A percentile compares a stretch with the other conserved stretches of the same genome.
Conservation (phyloP, 2,113 vertebrate genomes). For the Euleptes europaea region DNA sequence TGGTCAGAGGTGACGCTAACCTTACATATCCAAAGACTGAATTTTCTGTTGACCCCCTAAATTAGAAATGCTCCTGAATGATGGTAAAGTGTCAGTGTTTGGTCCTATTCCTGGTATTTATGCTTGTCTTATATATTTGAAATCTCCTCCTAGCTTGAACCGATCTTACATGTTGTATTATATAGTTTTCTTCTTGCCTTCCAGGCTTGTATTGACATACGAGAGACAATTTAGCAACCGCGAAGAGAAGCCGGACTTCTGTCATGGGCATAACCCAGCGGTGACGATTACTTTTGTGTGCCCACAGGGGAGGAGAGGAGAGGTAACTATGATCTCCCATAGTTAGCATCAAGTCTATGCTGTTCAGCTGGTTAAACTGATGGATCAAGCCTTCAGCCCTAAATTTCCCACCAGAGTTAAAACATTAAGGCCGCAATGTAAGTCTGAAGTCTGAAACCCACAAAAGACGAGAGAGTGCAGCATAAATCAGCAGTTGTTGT, state of each 20-base stretch:
- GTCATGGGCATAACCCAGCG: constrained; percentile 82
- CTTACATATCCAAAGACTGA: background rate
- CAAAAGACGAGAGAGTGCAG: background rate
- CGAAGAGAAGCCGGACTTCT: constrained; percentile 70
- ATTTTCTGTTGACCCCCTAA: background rate
- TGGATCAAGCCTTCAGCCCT: background rate
- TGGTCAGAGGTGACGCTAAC: background rate
- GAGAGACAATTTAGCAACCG: constrained; percentile 42
- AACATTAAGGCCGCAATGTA: background rate
- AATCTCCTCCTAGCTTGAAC: background rate
- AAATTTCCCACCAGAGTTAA: background rate
- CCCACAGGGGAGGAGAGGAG: constrained; percentile 85
- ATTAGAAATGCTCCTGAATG: background rate
- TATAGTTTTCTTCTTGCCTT: background rate
- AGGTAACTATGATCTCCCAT: constrained; percentile 51
- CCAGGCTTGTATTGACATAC: constrained; percentile 86
- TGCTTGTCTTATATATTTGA: background rate
- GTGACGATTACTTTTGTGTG: constrained; percentile 91
- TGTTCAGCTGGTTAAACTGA: constrained; percentile 2
- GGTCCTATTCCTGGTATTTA: background rate
- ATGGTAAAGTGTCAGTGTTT: background rate
- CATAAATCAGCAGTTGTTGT: background rate
- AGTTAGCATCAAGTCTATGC: background rate
- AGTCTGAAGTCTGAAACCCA: background rate
- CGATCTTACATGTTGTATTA: background rate